Evolutionary conservation across 2,113 vertebrate genomes (phyloP), one percentile per base, ranked within the genome.

Genomic region (Dolichotis patagonum): DNA sequence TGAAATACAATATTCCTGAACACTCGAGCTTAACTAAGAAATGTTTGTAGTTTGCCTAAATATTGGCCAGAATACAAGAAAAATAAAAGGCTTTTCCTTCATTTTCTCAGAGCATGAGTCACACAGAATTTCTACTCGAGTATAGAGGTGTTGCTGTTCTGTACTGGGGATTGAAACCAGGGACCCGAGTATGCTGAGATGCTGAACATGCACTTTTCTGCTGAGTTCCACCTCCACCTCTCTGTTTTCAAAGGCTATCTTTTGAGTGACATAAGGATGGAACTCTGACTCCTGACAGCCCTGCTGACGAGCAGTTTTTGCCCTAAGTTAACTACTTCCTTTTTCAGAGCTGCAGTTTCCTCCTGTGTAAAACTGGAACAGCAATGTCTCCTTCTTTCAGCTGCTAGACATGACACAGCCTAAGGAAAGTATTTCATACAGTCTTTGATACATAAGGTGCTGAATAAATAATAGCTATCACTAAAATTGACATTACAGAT

Each of bases 191-290:
- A 26, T n/a, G 87, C 20, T n/a, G 14, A 49, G 13, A 26, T n/a
- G 87, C 20, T n/a, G 14, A 49, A 20, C 41, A 62, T 4, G 28
- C 7, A 24, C 71, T 60, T 56, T 16, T 17, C 38, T 24, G 26
- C 6, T 12, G 10, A 32, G 41, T 62, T 22, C 16, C 56, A 60
- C 58, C 38, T 17, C n/a, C 16, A 28, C 28, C 38, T 13, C 41
- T 10, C 2, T 69, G 41, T 35, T 84, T 46, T 84, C 67, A 6
- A 67, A 92, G n/a, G 38, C 22, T 88, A 52, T 30, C 41, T 92
- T 90, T 94, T 81, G 12, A 91, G 43, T 82, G 87, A 94, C 10
- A 6, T 35, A 86, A 95, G 67, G 30, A 87, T 35, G 19, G 65
- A 28, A 73, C 65, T 88, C 10, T 38, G 77, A 90, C 85, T 90